Percentiles rank a stretch among this genome's conserved stretches.
Conservation (phyloP, 2,797 vertebrate genomes). For the Lates japonicus region DNA sequence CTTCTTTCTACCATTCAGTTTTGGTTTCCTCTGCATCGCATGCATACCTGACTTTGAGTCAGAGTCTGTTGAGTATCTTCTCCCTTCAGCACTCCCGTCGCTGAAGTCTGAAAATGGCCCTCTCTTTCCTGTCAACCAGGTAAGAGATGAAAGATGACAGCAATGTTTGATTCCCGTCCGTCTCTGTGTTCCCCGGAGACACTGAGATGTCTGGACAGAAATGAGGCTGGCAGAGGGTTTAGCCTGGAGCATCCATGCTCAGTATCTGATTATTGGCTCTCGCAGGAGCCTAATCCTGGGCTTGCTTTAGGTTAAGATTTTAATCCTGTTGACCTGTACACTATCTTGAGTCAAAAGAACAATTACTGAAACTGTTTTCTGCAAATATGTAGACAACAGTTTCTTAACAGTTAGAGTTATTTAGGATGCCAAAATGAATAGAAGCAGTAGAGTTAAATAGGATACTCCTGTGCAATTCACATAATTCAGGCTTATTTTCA, state of each 20-base stretch:
- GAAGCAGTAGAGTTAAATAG: not conserved
- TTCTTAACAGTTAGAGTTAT: slow-evolving; percentile 18
- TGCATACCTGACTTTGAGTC: slow-evolving; percentile 85
- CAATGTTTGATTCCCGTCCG: slow-evolving; percentile 42
- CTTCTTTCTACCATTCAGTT: slow-evolving; percentile 6
- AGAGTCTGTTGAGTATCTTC: slow-evolving; percentile 85
- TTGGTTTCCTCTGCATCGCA: not conserved
- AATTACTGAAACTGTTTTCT: slow-evolving; percentile 21
- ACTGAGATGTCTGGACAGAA: slow-evolving; percentile 56
- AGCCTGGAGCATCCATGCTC: slow-evolving; percentile 62
- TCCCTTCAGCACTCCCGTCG: slow-evolving; percentile 85
- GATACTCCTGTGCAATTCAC: not conserved
- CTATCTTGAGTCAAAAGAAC: slow-evolving; percentile 59
- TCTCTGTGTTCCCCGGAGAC: slow-evolving; percentile 35
- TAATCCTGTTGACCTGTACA: slow-evolving; percentile 82
- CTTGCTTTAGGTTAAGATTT: slow-evolving; percentile 83
- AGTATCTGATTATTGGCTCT: slow-evolving; percentile 82
- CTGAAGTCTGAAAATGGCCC: slow-evolving; percentile 85
- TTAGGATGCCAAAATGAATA: not conserved
- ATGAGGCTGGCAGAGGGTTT: slow-evolving; percentile 57
- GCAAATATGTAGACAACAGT: slow-evolving; percentile 21
- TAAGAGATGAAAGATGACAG: slow-evolving; percentile 62
- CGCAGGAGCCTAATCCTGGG: slow-evolving; percentile 78
- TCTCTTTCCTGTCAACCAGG: slow-evolving; percentile 84
- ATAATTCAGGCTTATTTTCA: not conserved